phyloP scores from a whole-genome alignment of 1,140 invertebrate genomes.

The Drosophila hydei region DNA sequence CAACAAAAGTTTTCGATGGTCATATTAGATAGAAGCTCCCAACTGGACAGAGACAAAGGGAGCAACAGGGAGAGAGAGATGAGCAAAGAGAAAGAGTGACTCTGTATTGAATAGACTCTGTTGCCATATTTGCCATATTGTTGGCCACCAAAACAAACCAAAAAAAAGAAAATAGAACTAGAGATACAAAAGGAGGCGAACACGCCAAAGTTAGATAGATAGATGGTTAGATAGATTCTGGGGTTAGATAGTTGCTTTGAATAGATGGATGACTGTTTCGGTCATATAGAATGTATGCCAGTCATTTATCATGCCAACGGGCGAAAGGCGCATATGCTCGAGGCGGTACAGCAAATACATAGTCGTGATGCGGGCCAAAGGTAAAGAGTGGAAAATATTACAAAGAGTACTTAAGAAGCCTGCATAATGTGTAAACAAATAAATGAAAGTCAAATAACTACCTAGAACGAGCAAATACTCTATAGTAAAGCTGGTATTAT shows the following conservation, averaged over 20 bases:
- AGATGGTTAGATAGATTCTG: conserved; percentile 51
- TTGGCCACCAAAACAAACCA: conserved; percentile 15
- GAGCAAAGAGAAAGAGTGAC: not conserved
- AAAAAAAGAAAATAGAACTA: conserved; percentile 15
- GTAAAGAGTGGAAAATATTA: not conserved
- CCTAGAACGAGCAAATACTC: too few species aligned
- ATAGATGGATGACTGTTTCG: conserved; percentile 45
- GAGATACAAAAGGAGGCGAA: too few species aligned
- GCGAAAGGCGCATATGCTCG: not conserved
- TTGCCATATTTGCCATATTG: conserved; percentile 46
- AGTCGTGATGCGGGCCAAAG: conserved; percentile 3
- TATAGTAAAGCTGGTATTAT: too few species aligned
- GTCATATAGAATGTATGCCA: conserved; percentile 30
- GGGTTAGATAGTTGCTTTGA: conserved; percentile 34
- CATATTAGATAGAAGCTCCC: conserved; percentile 53
- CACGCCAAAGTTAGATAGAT: conserved; percentile 42
- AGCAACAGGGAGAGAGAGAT: not conserved
- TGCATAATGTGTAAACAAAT: not conserved
- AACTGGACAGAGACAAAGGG: conserved; percentile 13
- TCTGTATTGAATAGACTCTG: conserved; percentile 13
- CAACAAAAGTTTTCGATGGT: conserved; percentile 64
- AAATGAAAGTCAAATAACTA: not conserved
- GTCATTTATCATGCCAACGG: conserved; percentile 66
- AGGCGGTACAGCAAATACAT: not conserved
- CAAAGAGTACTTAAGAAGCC: not conserved